phyloP scores from a whole-genome alignment of 2,888 invertebrate species.

The Rhyacophila evoluta region DNA sequence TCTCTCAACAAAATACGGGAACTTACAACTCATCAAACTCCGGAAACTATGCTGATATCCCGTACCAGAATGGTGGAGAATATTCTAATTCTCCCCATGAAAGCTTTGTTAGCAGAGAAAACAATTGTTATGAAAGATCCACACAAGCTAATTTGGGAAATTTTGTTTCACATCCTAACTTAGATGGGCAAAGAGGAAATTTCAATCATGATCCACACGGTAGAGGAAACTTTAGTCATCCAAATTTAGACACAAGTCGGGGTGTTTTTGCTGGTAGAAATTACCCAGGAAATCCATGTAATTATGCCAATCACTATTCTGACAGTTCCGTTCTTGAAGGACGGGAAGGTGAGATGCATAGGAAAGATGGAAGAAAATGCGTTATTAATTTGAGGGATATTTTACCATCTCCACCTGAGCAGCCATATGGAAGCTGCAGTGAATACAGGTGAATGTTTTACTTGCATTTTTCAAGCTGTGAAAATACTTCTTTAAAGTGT shows the following conservation, averaged over 20 bases:
- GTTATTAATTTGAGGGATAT: conserved; percentile 64
- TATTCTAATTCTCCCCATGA: conserved; percentile 46
- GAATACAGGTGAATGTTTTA: conserved; percentile 53
- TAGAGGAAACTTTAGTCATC: conserved; percentile 53
- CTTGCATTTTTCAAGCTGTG: too few species aligned
- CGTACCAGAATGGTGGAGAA: conserved; percentile 36
- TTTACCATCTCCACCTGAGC: conserved; percentile 51
- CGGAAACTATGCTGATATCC: conserved; percentile 54
- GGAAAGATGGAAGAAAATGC: conserved; percentile 62
- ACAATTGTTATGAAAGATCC: conserved; percentile 51
- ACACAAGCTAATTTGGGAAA: conserved; percentile 46
- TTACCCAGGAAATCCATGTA: conserved; percentile 38
- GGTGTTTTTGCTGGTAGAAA: conserved; percentile 38
- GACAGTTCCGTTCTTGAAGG: conserved; percentile 51
- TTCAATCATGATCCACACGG: conserved; percentile 42
- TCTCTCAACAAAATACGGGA: conserved; percentile 60
- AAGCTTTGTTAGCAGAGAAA: conserved; percentile 46
- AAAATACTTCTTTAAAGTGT: too few species aligned
- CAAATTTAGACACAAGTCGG: conserved; percentile 44
- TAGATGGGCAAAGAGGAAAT: conserved; percentile 49
- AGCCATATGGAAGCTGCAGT: conserved; percentile 52
- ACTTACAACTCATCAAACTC: conserved; percentile 56
- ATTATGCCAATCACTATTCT: conserved; percentile 53
- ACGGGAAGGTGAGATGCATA: conserved; percentile 53
- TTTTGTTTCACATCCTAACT: conserved; percentile 54